These are phyloP conservation scores for Brotula barbata DNA, from an alignment of 2,797 vertebrate species.

Conservation along the genomic window DNA sequence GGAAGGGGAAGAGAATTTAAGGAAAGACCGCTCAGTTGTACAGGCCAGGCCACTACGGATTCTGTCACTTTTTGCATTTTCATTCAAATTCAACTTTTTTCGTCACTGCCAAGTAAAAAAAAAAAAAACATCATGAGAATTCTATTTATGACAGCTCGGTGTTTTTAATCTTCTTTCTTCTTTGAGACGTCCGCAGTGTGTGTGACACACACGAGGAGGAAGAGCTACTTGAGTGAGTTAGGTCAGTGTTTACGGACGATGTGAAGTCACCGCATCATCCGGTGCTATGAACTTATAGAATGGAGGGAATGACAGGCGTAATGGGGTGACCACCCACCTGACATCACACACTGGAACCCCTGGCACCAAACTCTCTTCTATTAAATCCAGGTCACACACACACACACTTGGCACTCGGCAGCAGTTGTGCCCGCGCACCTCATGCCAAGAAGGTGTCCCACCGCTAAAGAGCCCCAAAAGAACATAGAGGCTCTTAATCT, in stretches of 20 bases:
- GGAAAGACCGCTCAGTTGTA: background rate
- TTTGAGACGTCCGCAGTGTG: conserved; percentile 14
- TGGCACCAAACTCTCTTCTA: conserved; percentile 33
- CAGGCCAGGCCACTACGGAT: too few relatives aligned
- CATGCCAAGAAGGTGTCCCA: conserved; percentile 61
- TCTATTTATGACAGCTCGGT: too few relatives aligned
- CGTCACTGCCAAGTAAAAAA: too few relatives aligned
- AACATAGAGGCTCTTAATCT: conserved; percentile 43
- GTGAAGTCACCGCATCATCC: conserved; percentile 41
- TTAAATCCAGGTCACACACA: conserved; percentile 43
- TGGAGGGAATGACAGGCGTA: conserved; percentile 48
- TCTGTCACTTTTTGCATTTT: background rate
- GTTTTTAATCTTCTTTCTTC: too few relatives aligned
- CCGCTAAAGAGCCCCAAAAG: conserved; percentile 48
- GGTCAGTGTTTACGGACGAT: conserved; percentile 48
- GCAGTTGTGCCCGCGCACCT: conserved; percentile 38
- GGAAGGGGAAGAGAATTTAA: background rate
- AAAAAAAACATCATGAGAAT: too few relatives aligned
- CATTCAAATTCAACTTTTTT: background rate
- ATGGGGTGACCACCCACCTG: conserved; percentile 50
- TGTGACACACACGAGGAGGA: conserved; percentile 8
- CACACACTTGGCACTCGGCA: conserved; percentile 43
- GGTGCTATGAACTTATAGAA: conserved; percentile 21
- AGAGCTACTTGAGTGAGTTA: conserved; percentile 19
- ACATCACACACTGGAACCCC: conserved; percentile 42